Evolutionary conservation across 2,113 vertebrate genomes (phyloP).

Genomic region (Pipra filicauda): DNA sequence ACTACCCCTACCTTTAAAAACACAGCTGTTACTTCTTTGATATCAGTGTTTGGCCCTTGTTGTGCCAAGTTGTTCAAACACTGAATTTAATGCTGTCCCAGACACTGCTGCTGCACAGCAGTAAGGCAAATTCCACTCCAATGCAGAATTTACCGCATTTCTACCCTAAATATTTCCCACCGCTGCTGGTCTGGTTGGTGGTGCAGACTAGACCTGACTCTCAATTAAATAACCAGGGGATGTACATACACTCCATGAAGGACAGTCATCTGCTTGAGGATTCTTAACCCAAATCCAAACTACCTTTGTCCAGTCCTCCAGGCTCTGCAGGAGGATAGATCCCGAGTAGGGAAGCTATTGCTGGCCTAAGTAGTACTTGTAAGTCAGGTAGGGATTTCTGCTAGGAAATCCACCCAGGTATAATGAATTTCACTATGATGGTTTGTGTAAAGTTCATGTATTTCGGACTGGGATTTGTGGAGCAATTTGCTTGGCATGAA

Average conservation of each 20-base stretch:
- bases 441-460: background rate
- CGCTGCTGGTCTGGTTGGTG: background rate
- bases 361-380: background rate
- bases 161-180: background rate
- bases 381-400: background rate
- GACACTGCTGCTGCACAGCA: background rate
- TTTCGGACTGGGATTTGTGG: background rate
- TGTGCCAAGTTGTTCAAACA: background rate
- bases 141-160: background rate
- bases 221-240: background rate
- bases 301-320: background rate
- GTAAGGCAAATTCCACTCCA: background rate
- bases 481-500: background rate
- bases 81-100: background rate
- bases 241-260: background rate
- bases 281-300: background rate
- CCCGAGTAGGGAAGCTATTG: background rate
- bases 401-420: background rate
- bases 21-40: background rate
- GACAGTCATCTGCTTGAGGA: fast-evolving
- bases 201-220: background rate
- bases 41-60: background rate
- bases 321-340: background rate
- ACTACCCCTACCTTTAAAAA: background rate
- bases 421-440: background rate